phyloP scores from a whole-genome alignment of 2,113 vertebrate species.

The Bubo blakistoni region DNA sequence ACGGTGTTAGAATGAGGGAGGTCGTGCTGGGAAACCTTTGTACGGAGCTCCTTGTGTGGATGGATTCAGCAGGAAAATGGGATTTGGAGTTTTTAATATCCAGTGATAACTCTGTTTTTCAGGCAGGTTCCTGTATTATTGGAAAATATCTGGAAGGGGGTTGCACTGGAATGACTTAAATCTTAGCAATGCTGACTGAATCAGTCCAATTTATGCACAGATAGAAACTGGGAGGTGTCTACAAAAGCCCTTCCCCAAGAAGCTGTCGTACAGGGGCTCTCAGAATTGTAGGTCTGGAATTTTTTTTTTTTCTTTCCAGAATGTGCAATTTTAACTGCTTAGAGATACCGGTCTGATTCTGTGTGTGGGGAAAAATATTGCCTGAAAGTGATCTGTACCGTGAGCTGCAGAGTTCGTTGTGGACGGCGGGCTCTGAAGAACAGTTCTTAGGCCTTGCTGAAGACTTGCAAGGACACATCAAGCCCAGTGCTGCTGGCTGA shows the following conservation, averaged over 20 bases:
- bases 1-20: rapidly evolving
- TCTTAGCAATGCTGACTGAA: rapidly evolving
- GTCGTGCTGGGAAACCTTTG: not conserved
- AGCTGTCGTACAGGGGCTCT: rapidly evolving
- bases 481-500: not conserved
- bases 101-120: rapidly evolving
- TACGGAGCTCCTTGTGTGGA: rapidly evolving
- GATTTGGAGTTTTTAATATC: not conserved
- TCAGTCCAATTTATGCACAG: rapidly evolving
- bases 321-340: rapidly evolving
- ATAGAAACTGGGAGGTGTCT: not conserved
- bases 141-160: too few species aligned
- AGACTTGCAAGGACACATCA: rapidly evolving
- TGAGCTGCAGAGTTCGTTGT: rapidly evolving
- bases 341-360: not conserved
- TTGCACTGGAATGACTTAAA: not conserved
- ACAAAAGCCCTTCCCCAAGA: not conserved
- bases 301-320: not conserved
- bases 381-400: rapidly evolving
- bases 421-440: rapidly evolving
- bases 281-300: rapidly evolving
- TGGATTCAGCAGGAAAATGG: not conserved
- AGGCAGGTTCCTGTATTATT: not conserved
- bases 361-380: rapidly evolving
- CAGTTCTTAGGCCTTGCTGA: not conserved